Evolutionary conservation across 2,888 invertebrate genomes (phyloP).

Genomic region (Myathropa florea): DNA sequence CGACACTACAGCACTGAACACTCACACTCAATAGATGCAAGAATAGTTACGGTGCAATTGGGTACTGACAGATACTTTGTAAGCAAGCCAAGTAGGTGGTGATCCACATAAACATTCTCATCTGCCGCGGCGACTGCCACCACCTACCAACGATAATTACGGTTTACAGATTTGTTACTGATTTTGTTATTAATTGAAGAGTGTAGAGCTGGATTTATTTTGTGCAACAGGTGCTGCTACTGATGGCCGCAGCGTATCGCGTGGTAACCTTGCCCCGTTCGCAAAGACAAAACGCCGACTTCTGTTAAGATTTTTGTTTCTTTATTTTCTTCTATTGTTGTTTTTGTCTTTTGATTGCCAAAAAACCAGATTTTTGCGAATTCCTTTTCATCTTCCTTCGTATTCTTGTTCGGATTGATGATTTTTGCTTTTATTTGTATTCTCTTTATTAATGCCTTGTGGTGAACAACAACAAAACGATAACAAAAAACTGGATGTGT

Average conservation of each 20-base stretch:
- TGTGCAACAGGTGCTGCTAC: conserved; percentile 55
- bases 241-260: not conserved
- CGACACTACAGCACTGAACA: not conserved
- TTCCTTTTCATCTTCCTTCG: not conserved
- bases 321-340: conserved; percentile 10
- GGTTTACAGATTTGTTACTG: conserved; percentile 32
- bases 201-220: not conserved
- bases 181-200: conserved; percentile 9
- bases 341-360: conserved; percentile 17
- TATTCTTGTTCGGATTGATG: conserved; percentile 10
- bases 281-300: conserved; percentile 15
- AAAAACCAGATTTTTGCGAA: conserved; percentile 37
- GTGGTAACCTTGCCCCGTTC: conserved; percentile 44
- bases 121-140: not conserved
- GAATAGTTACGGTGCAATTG: conserved; percentile 21
- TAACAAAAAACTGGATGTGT: not conserved
- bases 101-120: conserved; percentile 41
- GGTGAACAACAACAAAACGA: not conserved
- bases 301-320: not conserved
- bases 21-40: not conserved
- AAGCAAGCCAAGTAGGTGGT: conserved; percentile 49
- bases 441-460: not conserved
- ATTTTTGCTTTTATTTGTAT: not conserved
- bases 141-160: conserved; percentile 28
- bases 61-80: conserved; percentile 31